Conservation (phyloP, 2,888 invertebrate genomes). For the Hydraecia micacea region DNA sequence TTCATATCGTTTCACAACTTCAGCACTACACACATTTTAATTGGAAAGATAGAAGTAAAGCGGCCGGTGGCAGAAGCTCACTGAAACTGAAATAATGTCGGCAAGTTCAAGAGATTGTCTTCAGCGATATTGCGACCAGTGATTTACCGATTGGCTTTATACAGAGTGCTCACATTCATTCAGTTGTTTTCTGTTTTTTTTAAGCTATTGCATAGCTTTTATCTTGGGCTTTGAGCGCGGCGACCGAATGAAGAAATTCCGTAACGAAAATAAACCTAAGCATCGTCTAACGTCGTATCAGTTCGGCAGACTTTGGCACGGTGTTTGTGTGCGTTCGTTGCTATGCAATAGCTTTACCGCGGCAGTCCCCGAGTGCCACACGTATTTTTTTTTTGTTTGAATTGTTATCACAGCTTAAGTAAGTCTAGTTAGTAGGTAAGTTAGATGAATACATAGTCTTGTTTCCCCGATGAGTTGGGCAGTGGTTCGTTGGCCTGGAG, state of each 20-base stretch:
- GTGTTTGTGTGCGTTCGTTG: too few relatives aligned
- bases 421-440: background rate
- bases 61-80: constrained; percentile 27
- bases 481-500: background rate
- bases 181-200: background rate
- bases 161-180: constrained; percentile 53
- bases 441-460: background rate
- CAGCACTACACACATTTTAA: constrained; percentile 8
- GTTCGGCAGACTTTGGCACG: too few relatives aligned
- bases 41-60: background rate
- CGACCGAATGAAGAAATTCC: too few relatives aligned
- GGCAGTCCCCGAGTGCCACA: too few relatives aligned
- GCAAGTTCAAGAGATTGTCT: constrained; percentile 50
- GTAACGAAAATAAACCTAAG: too few relatives aligned
- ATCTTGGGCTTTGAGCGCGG: too few relatives aligned
- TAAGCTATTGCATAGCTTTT: too few relatives aligned
- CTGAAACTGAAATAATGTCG: constrained; percentile 54
- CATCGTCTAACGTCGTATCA: too few relatives aligned
- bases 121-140: constrained; percentile 48
- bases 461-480: background rate
- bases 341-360: too few relatives aligned
- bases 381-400: background rate
- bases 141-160: constrained; percentile 61
- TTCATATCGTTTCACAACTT: background rate
- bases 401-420: background rate